Evolutionary conservation across 2,888 invertebrate species (phyloP).

Genomic region (Leucoptera coffeella): DNA sequence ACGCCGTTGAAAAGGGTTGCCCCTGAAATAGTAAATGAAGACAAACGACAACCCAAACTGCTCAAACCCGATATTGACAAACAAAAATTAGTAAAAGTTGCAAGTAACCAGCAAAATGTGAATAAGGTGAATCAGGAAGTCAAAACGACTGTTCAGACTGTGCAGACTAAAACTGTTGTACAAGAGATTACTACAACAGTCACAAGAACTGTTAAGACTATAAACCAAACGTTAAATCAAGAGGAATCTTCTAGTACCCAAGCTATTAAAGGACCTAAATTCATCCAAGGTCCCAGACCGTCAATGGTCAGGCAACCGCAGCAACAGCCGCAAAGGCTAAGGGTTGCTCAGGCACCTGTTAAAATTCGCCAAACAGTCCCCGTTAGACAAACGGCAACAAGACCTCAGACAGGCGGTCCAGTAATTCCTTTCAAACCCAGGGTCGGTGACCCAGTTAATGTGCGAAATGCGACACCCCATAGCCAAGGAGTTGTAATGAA

Average conservation of each 20-base stretch:
- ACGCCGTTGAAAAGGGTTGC: constrained; percentile 2
- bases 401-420: constrained; percentile 7
- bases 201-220: constrained; percentile 36
- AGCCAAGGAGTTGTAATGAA: constrained; percentile 8
- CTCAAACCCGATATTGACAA: too few relatives aligned
- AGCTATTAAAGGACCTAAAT: neutral
- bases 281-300: constrained; percentile 10
- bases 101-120: neutral
- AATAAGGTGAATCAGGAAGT: constrained; percentile 16
- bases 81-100: neutral
- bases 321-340: constrained; percentile 18
- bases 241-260: constrained; percentile 11
- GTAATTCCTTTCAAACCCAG: too few relatives aligned
- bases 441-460: too few relatives aligned
- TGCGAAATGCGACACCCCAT: constrained; percentile 12
- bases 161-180: constrained; percentile 35
- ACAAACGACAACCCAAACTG: too few relatives aligned
- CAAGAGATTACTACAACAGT: constrained; percentile 45
- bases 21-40: too few relatives aligned
- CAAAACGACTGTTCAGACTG: constrained; percentile 23
- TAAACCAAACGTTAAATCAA: constrained; percentile 29
- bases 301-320: constrained; percentile 10
- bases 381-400: constrained; percentile 3
- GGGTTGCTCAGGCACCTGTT: constrained; percentile 19
- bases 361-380: too few relatives aligned